Percentiles rank a stretch among this genome's conserved stretches.
Evolutionary conservation across 2,888 invertebrate species (phyloP).

Genomic region (Synanthedon andrenaeformis): DNA sequence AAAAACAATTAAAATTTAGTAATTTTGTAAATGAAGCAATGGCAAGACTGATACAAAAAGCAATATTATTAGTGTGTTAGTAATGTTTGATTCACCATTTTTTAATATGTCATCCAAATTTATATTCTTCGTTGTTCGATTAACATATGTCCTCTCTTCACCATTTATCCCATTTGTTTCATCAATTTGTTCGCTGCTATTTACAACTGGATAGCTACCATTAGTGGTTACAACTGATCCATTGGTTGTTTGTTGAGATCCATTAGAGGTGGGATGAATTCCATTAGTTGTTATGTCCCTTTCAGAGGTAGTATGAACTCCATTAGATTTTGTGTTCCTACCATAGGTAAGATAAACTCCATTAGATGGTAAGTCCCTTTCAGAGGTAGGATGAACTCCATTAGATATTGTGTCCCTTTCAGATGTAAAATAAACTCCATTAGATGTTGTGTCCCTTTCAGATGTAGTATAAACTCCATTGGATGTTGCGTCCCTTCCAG

Average conservation of each 20-base stretch:
- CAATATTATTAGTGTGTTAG: constrained; percentile 46
- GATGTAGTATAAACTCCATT: constrained; percentile 15
- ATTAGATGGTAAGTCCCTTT: constrained; percentile 11
- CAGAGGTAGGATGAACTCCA: constrained; percentile 11
- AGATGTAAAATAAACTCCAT: constrained; percentile 12
- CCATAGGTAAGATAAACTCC: constrained; percentile 12
- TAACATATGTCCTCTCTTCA: constrained; percentile 28
- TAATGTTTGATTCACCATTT: constrained; percentile 55
- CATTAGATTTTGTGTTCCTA: constrained; percentile 13
- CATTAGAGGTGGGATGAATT: constrained; percentile 7
- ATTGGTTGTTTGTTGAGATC: not conserved
- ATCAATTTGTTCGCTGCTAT: constrained; percentile 19
- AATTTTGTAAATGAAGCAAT: not conserved
- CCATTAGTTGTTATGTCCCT: constrained; percentile 15
- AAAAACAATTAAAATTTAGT: not conserved
- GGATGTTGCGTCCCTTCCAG: constrained; percentile 6
- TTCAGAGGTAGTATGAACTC: constrained; percentile 9
- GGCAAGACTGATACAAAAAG: not conserved
- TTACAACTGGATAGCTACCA: constrained; percentile 9
- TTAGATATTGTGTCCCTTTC: constrained; percentile 11
- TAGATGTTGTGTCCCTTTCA: constrained; percentile 10
- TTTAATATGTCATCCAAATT: constrained; percentile 43
- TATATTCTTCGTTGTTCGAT: constrained; percentile 24
- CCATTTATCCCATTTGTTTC: constrained; percentile 28
- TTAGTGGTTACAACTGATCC: constrained; percentile 13